Evolutionary conservation across 2,113 vertebrate genomes (phyloP).

Genomic region (Ictidomys tridecemlineatus): DNA sequence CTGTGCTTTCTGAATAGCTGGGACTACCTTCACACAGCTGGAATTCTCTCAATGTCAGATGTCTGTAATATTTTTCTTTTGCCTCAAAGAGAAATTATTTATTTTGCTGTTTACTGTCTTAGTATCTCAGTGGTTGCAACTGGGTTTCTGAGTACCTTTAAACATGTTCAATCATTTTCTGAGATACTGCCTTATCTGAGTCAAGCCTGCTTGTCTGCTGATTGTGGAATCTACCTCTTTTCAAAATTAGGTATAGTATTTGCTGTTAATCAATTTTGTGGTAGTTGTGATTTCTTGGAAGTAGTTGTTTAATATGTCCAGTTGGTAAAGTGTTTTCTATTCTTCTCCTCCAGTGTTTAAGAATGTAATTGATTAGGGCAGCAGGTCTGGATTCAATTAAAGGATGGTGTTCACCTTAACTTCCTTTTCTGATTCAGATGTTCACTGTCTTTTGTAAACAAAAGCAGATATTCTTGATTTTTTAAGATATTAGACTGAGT

Average conservation of each 20-base stretch:
- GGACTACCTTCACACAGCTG: background rate
- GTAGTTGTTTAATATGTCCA: background rate
- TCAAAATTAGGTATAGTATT: background rate
- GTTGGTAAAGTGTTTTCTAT: background rate
- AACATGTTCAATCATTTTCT: background rate
- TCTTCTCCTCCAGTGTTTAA: background rate
- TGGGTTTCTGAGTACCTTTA: background rate
- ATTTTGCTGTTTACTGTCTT: background rate
- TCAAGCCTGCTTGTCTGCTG: background rate
- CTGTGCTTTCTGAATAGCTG: background rate
- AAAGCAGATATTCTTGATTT: conserved; percentile 12
- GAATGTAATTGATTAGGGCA: background rate
- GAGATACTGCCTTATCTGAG: background rate
- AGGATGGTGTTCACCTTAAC: background rate
- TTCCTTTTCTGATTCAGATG: conserved; percentile 9
- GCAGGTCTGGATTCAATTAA: background rate
- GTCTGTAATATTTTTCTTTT: background rate
- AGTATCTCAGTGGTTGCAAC: background rate
- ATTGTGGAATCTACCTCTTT: background rate
- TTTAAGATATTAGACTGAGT: conserved; percentile 17
- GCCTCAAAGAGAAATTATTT: background rate
- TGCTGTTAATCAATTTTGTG: background rate
- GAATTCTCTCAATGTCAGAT: background rate
- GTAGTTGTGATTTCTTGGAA: background rate
- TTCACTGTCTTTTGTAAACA: conserved; percentile 8